These are phyloP conservation scores for Autographa pulchrina DNA, from an alignment of 2,888 invertebrate species.

Conservation along the genomic window DNA sequence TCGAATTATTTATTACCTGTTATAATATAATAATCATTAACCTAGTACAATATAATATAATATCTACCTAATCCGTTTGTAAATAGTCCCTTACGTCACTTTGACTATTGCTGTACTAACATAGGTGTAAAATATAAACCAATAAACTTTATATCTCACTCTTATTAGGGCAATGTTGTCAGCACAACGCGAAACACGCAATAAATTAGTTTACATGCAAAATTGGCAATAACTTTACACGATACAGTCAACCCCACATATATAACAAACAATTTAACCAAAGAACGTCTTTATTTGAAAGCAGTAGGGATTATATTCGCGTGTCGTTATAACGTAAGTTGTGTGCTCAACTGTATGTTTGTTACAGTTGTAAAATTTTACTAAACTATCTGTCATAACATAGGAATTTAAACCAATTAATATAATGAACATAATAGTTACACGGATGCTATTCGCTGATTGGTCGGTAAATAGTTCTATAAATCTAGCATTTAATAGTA, in stretches of 20 bases:
- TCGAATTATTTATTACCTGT: not conserved
- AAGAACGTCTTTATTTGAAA: not conserved
- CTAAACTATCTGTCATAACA: constrained; percentile 19
- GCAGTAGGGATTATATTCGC: not conserved
- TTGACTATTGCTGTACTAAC: constrained; percentile 14
- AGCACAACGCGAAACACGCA: constrained; percentile 28
- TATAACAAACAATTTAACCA: not conserved
- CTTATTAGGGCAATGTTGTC: constrained; percentile 40
- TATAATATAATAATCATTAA: not conserved
- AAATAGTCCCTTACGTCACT: constrained; percentile 11
- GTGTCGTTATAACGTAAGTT: not conserved
- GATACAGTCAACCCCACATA: constrained; percentile 9
- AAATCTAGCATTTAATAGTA: constrained; percentile 43
- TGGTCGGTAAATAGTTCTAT: constrained; percentile 35
- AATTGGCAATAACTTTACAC: constrained; percentile 36
- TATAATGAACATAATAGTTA: constrained; percentile 27
- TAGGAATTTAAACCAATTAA: constrained; percentile 34
- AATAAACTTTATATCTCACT: constrained; percentile 32
- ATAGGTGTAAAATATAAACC: constrained; percentile 34
- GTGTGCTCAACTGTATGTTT: constrained; percentile 24
- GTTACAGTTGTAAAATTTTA: constrained; percentile 35
- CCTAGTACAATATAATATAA: not conserved
- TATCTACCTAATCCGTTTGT: not conserved
- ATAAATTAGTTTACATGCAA: constrained; percentile 41
- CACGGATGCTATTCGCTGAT: constrained; percentile 37